Base-by-base conservation (phyloP, 1,140 invertebrate genomes). In the Chelonus insularis region DNA sequence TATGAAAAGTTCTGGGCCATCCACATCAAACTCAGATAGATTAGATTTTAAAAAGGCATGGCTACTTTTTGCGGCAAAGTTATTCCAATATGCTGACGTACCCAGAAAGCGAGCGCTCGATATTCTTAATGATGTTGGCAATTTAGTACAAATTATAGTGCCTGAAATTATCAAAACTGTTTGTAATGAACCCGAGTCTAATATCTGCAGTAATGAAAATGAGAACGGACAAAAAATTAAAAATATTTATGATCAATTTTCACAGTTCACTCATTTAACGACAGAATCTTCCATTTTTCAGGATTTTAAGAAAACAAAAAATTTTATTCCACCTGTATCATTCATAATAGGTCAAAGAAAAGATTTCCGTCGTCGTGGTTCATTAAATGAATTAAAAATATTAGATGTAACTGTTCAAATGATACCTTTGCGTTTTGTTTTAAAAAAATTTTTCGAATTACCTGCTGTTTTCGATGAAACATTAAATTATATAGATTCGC, bases 81-180 rank as follows among this genome's bases (percentile, higher is more conserved):
- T 63, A 25, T 37, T 37, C 18, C 20, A 16, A 9, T 47, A 45
- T 41, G 7, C 50, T 11, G 56, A 63, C 34, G 47, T 63, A 8
- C 12, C 56, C 9, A 36, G 51, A 16, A 36, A 12, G 47, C 14
- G 50, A 37, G 9, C 48, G 12, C 36, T 14, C 0, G 36, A 47
- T 12, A 63, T 63, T 12, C 48, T 63, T 14, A 29, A 52, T 25
- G 39, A 63, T 54, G 37, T 29, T 12, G 8, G 16, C 36, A n/a
- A 25, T n/a, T 55, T 59, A 9, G 32, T 58, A 11, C 36, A 63
- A 37, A 48, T 36, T 2, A 9, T 59, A 18, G 14, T 55, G 9
- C 14, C 41, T 16, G n/a, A 37, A 37, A 59, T 12, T 29, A 59
- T 34, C 23, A 11, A 54, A 29, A 34, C 12, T 12, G 32, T 54